These are phyloP conservation scores for Agrochola macilenta DNA, from an alignment of 2,888 invertebrate species.

Conservation along the genomic window DNA sequence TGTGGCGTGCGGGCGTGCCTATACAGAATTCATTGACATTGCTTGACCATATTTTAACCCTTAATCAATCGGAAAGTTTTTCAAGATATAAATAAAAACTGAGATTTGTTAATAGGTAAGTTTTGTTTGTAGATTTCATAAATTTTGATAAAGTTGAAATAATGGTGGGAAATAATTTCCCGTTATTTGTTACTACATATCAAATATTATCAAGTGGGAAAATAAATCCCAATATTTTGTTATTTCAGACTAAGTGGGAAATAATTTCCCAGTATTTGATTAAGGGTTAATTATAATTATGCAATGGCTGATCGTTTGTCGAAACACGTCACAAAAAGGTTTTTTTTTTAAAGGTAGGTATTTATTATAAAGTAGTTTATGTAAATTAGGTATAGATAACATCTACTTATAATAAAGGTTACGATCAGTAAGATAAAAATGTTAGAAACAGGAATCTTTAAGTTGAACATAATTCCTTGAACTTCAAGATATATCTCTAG, in stretches of 20 bases:
- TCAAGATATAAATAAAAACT: too few relatives aligned
- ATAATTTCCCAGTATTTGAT: too few relatives aligned
- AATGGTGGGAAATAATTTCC: too few relatives aligned
- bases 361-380: conserved; percentile 3
- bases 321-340: conserved; percentile 3
- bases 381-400: conserved; percentile 26
- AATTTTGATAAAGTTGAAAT: too few relatives aligned
- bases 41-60: conserved; percentile 37
- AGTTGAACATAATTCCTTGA: neutral
- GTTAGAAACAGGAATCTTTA: neutral
- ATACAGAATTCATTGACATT: conserved; percentile 16
- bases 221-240: too few relatives aligned
- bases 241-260: too few relatives aligned
- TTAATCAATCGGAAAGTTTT: too few relatives aligned
- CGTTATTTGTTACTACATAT: too few relatives aligned
- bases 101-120: too few relatives aligned
- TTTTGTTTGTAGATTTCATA: too few relatives aligned
- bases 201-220: too few relatives aligned
- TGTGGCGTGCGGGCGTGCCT: neutral
- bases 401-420: neutral
- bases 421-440: neutral
- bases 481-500: neutral
- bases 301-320: conserved; percentile 12
- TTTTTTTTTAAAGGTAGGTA: conserved; percentile 1
- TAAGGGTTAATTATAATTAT: too few relatives aligned